These are phyloP conservation scores for Octopus sinensis DNA, from an alignment of 1,140 invertebrate species.

Conservation along the genomic window DNA sequence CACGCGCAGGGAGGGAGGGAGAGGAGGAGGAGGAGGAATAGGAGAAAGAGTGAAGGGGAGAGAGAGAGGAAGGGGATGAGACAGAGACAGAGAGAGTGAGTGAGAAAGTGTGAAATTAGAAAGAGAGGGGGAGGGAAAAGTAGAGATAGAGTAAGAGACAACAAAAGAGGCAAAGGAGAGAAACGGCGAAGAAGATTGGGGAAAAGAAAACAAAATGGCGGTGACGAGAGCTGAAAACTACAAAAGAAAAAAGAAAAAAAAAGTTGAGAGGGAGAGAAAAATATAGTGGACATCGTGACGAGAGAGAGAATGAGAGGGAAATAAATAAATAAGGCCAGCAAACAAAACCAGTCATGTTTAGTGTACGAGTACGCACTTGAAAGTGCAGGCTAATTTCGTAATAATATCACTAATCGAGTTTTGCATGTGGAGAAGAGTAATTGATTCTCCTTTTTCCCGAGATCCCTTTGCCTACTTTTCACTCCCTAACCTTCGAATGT, in stretches of 20 bases:
- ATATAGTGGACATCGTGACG: too few relatives aligned
- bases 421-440: too few relatives aligned
- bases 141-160: background rate
- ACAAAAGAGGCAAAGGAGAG: too few relatives aligned
- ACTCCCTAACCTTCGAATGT: too few relatives aligned
- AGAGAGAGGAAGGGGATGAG: background rate
- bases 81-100: background rate
- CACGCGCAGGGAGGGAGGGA: background rate
- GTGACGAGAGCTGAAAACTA: background rate
- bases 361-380: slow-evolving; percentile 11
- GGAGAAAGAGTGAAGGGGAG: background rate
- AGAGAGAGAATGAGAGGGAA: background rate
- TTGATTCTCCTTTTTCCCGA: too few relatives aligned
- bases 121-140: background rate
- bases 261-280: too few relatives aligned
- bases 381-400: background rate
- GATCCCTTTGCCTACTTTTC: too few relatives aligned
- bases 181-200: too few relatives aligned
- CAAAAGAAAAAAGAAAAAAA: background rate
- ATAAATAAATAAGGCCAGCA: background rate
- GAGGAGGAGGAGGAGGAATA: slow-evolving; percentile 10
- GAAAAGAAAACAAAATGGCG: too few relatives aligned
- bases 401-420: slow-evolving; percentile 7
- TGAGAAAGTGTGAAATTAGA: background rate
- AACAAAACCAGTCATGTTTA: background rate